Evolutionary conservation across 2,797 vertebrate species (phyloP), one percentile per base, ranked within the genome.

Genomic region (Chelidonichthys spinosus): DNA sequence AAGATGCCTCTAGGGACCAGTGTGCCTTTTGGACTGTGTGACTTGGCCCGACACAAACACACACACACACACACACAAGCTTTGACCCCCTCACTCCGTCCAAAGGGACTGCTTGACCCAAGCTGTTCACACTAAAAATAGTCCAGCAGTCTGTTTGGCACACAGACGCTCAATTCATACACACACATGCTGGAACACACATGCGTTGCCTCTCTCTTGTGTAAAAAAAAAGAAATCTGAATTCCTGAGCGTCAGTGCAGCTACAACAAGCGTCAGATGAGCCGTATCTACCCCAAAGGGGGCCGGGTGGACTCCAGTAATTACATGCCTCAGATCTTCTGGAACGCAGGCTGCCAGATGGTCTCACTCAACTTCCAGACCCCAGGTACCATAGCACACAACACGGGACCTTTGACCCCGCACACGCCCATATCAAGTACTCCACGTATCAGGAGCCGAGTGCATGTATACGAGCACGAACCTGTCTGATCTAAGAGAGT

Each of bases 241-340:
- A 92, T 95, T 95, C 95, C 96, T 97, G 95, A 96, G 94, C 94
- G 74, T 88, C 62, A 64, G 75, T 70, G 76, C 95, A 99, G 98
- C 95, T 99, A 99, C 72, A 99, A 99, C 94, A 99, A 99, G 92
- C 96, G 98, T 87, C 98, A 99, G 95, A 99, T 99, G 98, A 99
- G 98, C 93, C 97, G 98, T 77, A 99, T 99, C 94, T 99, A 99
- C 94, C 98, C 98, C 91, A 99, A 99, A 96, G 98, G 98, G 90
- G 98, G 98, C 85, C 93, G 98, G 73, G 98, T 99, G 80, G 98
- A 99, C 94, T 99, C 98, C 96, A 98, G 97, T 96, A 99, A 99
- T 97, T 99, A 98, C 95, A 99, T 99, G 98, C 98, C 98, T 95
- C 98, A 99, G 93, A 99, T 99, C 96, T 99, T 99, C 97, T 99